Evolutionary conservation across 2,113 vertebrate genomes (phyloP), one percentile per base, ranked within the genome.

Genomic region (Varanus komodoensis): DNA sequence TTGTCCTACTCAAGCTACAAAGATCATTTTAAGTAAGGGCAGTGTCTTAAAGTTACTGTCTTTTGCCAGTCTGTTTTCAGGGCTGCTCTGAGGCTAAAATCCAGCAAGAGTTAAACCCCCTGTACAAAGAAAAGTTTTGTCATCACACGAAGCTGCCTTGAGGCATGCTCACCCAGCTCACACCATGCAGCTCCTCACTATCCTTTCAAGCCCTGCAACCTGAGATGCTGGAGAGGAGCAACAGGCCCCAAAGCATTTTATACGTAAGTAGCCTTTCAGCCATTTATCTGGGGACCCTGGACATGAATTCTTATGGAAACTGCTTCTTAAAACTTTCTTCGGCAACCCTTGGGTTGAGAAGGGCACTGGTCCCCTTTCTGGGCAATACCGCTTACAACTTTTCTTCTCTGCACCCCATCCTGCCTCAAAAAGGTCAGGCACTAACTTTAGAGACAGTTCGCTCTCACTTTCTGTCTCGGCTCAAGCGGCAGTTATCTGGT

Each of bases 391-490:
- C n/a, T 48, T 50, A 6, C 32, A 29, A 50, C 64, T 21, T 32
- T 74, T 14, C 89, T 12, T 12, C 64, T 54, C 8, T 14, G 7
- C 3, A 21, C 21, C 5, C 29, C 61, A 6, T 29, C 82, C 44
- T 14, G 64, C 80, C 15, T 64, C 27, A 71, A 3, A 97, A 96
- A 95, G 95, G 91, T 91, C 93, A 94, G 85, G 78, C 23, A 90
- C 93, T 93, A 93, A 94, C 95, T 96, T 96, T 96, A 96, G 89
- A 69, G 64, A 4, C 61, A 29, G 82, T 64, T 64, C 61, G 17
- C 92, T 89, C 68, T 71, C 21, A 52, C 79, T 48, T 54, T 32
- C 0, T 0, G 4, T 73, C 64, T 15, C 8, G 73, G 38, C 38
- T 44, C 2, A 3, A 44, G 38, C 87, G 19, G 75, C 54, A 38